Evolutionary conservation across 2,888 invertebrate genomes (phyloP).

Genomic region (Agrotis clavis): DNA sequence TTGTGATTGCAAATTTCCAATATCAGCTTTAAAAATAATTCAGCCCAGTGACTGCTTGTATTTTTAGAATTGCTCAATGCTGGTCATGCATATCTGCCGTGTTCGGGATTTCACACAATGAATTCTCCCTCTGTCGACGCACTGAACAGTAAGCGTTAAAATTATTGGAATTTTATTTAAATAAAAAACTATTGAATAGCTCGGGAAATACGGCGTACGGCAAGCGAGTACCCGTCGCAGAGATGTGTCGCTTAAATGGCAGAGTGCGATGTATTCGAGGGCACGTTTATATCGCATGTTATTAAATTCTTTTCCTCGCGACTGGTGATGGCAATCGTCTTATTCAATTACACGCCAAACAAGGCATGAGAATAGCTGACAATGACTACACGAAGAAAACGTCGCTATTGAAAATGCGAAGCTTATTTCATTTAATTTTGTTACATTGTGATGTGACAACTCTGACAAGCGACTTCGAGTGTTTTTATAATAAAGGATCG

Average conservation of each 20-base stretch:
- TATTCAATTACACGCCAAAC: constrained; percentile 88
- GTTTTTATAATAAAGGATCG: constrained; percentile 66
- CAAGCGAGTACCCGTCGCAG: constrained; percentile 48
- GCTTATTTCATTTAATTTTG: constrained; percentile 83
- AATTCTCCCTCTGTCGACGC: constrained; percentile 76
- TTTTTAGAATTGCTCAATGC: constrained; percentile 64
- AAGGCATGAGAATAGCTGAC: constrained; percentile 86
- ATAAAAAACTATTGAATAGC: constrained; percentile 78
- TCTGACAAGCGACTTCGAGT: constrained; percentile 68
- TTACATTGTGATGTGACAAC: constrained; percentile 70
- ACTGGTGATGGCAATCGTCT: constrained; percentile 87
- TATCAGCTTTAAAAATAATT: constrained; percentile 62
- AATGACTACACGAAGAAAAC: constrained; percentile 82
- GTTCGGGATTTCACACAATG: constrained; percentile 68
- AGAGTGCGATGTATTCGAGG: constrained; percentile 71
- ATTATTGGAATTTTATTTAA: constrained; percentile 85
- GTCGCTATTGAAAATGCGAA: constrained; percentile 82
- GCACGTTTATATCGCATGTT: constrained; percentile 81
- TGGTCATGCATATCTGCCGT: constrained; percentile 54
- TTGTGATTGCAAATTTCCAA: constrained; percentile 57
- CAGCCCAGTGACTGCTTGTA: constrained; percentile 49
- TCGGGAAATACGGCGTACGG: constrained; percentile 56
- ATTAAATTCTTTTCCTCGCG: constrained; percentile 88
- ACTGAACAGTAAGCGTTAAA: constrained; percentile 76
- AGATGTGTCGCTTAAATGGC: constrained; percentile 71